Percentiles rank a stretch among this genome's conserved stretches.
phyloP scores from a whole-genome alignment of 2,888 invertebrate genomes.

The Leptothorax acervorum region DNA sequence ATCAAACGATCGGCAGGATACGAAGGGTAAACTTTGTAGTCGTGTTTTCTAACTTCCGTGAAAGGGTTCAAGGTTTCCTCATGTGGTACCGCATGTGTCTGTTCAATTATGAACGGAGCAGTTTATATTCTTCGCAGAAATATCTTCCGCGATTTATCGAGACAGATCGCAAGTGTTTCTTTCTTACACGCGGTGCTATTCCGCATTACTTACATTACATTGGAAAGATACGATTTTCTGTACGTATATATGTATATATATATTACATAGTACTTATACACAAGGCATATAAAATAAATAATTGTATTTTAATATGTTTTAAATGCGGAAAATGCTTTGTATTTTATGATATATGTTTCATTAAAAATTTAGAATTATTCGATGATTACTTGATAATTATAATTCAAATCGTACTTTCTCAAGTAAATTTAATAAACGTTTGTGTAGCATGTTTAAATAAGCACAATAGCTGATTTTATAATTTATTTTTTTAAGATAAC shows the following conservation, averaged over 20 bases:
- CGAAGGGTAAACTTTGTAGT: conserved; percentile 7
- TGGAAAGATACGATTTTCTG: not conserved
- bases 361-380: not conserved
- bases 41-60: not conserved
- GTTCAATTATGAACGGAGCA: conserved; percentile 22
- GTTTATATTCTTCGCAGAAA: not conserved
- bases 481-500: not conserved
- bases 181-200: not conserved
- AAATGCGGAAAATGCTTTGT: not conserved
- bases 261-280: not conserved
- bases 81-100: not conserved
- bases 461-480: conserved; percentile 62
- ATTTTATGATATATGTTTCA: not conserved
- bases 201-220: too few relatives aligned
- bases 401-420: conserved; percentile 7
- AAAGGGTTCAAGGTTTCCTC: not conserved
- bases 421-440: conserved; percentile 20
- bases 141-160: not conserved
- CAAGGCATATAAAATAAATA: not conserved
- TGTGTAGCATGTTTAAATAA: conserved; percentile 71
- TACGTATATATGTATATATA: not conserved
- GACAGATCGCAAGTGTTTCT: not conserved
- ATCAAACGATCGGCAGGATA: not conserved
- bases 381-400: not conserved
- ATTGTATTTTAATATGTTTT: not conserved